Evolutionary conservation across 2,888 invertebrate species (phyloP), one percentile per base, ranked within the genome.

Genomic region (Ormyrus nitidulus): DNA sequence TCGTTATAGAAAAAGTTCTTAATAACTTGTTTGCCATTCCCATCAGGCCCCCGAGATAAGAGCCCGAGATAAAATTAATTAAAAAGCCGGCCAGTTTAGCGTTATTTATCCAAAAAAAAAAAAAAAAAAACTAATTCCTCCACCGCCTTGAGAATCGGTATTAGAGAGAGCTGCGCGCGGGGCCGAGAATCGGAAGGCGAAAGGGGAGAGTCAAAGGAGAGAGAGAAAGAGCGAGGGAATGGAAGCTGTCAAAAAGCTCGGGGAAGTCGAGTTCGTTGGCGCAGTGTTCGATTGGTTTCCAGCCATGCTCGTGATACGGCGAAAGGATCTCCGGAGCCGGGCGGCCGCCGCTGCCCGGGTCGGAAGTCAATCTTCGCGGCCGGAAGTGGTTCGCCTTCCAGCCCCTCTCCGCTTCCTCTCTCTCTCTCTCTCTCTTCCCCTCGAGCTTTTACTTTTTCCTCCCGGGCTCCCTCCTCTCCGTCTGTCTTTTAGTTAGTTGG

Each of bases 291-390:
- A 77, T 82, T 81, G 81, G 77, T 82, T 81, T 82, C 49, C 54
- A 19, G 19, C 34, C 54, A 11, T 61, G 19, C 76, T 73, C 73
- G 75, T 68, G 62, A 58, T 68, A 71, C 80, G 77, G 44, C 46
- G 62, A 62, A 44, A 51, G 49, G 51, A 5, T 70, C 73, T 48
- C 34, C n/a, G 5, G n/a, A 44, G 8, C 34, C 48, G 46, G 80
- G 83, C 79, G 84, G 80, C 75, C 53, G 54, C 75, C 78, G 79
- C 76, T 53, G 77, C 82, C 83, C 84, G 85, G 86, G 86, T 86
- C 87, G 88, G 88, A 88, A 87, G 88, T 88, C 87, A 88, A 89
- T 88, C 88, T 88, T 86, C 87, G 86, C 85, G 86, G 86, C 86
- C 87, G 88, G 88, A 88, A 86, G 88, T 86, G 89, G 88, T 87